These are phyloP conservation scores for Chaetodon trifascialis DNA, from an alignment of 2,113 vertebrate species.

Conservation along the genomic window DNA sequence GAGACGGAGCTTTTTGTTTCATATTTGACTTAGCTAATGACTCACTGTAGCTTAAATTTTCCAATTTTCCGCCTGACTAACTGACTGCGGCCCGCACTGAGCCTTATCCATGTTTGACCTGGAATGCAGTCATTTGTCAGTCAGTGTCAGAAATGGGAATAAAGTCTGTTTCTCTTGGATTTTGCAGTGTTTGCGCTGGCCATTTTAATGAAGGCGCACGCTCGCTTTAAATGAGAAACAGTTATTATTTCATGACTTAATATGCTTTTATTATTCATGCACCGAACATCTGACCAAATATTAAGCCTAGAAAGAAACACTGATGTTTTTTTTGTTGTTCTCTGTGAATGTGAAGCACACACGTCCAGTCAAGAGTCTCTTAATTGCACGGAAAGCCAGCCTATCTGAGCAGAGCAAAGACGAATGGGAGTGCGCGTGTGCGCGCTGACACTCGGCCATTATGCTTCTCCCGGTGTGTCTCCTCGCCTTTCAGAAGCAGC, in stretches of 20 bases:
- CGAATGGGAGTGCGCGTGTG: background rate
- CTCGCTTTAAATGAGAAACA: conserved; percentile 33
- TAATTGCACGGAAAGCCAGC: conserved; percentile 45
- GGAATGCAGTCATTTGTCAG: conserved; percentile 70
- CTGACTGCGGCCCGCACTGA: conserved; percentile 47
- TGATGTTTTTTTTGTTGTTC: background rate
- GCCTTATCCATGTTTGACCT: conserved; percentile 70
- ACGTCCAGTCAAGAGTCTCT: conserved; percentile 17
- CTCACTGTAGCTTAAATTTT: conserved; percentile 83
- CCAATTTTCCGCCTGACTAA: conserved; percentile 82
- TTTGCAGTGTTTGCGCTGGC: conserved; percentile 5
- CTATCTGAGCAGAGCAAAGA: conserved; percentile 37
- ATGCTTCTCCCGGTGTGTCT: conserved; percentile 38
- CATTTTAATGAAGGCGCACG: conserved; percentile 36
- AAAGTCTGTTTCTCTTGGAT: conserved; percentile 23
- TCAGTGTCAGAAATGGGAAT: conserved; percentile 61
- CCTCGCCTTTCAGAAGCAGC: conserved; percentile 48
- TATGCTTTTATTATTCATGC: conserved; percentile 36
- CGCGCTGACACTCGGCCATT: conserved; percentile 23
- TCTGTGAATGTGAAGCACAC: conserved; percentile 13
- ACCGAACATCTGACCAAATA: conserved; percentile 24
- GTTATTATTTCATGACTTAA: conserved; percentile 42
- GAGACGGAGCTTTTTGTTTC: conserved; percentile 80
- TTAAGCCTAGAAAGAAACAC: background rate
- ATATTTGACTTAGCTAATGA: conserved; percentile 84